phyloP scores from a whole-genome alignment of 2,888 invertebrate genomes.

The Hermaeophaga mercurialis region DNA sequence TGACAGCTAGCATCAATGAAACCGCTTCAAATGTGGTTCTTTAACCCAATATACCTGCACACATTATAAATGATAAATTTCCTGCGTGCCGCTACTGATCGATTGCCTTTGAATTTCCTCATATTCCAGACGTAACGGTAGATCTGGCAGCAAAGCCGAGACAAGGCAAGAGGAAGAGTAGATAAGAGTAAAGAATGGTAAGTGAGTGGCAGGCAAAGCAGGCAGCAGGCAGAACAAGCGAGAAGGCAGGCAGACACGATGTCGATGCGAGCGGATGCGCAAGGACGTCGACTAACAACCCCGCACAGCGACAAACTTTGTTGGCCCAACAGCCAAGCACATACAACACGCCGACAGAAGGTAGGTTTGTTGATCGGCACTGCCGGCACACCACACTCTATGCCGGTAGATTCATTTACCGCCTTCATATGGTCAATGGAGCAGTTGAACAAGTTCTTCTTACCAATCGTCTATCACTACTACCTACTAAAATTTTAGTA shows the following conservation, averaged over 20 bases:
- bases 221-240: constrained; percentile 1
- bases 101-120: not conserved
- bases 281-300: constrained; percentile 27
- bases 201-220: constrained; percentile 14
- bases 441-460: no score
- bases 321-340: constrained; percentile 12
- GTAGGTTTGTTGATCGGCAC: not conserved
- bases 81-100: constrained; percentile 2
- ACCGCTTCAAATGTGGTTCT: no score
- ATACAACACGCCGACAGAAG: constrained; percentile 13
- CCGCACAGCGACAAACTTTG: constrained; percentile 25
- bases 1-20: no score
- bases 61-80: not conserved
- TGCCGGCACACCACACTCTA: not conserved
- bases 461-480: no score
- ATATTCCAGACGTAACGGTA: not conserved
- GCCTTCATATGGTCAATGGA: no score
- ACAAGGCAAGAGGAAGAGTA: constrained; percentile 16
- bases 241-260: constrained; percentile 4
- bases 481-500: no score
- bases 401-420: not conserved
- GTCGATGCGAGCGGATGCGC: constrained; percentile 34
- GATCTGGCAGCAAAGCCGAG: constrained; percentile 6
- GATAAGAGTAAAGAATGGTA: constrained; percentile 15
- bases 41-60: no score